Evolutionary conservation across 2,888 invertebrate species (phyloP).

Genomic region (Eucriotettix oculatus): DNA sequence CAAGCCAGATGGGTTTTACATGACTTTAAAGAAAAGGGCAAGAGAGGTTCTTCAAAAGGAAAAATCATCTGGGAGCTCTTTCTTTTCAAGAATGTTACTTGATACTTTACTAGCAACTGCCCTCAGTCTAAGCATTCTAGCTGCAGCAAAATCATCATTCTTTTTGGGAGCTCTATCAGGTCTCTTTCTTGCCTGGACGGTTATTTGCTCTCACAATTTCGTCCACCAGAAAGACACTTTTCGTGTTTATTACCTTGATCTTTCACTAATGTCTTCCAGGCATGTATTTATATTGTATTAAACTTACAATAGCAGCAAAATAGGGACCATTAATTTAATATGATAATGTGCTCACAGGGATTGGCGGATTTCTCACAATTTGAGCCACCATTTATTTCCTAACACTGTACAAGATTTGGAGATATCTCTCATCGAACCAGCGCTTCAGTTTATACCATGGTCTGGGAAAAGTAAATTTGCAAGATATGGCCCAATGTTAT

Average conservation of each 20-base stretch:
- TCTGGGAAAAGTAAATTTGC: slow-evolving; percentile 29
- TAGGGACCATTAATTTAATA: no score
- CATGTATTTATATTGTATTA: slow-evolving; percentile 15
- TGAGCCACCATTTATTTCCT: slow-evolving; percentile 65
- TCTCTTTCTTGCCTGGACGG: slow-evolving; percentile 36
- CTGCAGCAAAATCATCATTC: slow-evolving; percentile 13
- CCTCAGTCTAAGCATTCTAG: slow-evolving; percentile 21
- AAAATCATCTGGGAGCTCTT: background rate
- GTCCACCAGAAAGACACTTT: slow-evolving; percentile 59
- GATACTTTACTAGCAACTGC: slow-evolving; percentile 23
- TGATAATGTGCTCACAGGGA: slow-evolving; percentile 26
- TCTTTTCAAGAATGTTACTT: background rate
- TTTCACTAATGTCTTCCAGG: slow-evolving; percentile 47
- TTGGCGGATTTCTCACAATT: slow-evolving; percentile 56
- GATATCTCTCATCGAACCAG: slow-evolving; percentile 47
- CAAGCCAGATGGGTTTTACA: slow-evolving; percentile 35
- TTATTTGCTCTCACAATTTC: slow-evolving; percentile 55
- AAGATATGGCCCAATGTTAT: slow-evolving; percentile 34
- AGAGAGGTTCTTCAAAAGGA: slow-evolving; percentile 2
- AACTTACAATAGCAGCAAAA: no score
- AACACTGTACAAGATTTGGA: slow-evolving; percentile 63
- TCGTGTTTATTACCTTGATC: slow-evolving; percentile 61
- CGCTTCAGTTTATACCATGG: slow-evolving; percentile 44
- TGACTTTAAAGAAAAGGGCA: slow-evolving; percentile 30
- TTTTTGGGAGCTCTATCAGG: slow-evolving; percentile 33